Conservation (phyloP, 1,140 invertebrate species). For the Tetragonula clypearis region DNA sequence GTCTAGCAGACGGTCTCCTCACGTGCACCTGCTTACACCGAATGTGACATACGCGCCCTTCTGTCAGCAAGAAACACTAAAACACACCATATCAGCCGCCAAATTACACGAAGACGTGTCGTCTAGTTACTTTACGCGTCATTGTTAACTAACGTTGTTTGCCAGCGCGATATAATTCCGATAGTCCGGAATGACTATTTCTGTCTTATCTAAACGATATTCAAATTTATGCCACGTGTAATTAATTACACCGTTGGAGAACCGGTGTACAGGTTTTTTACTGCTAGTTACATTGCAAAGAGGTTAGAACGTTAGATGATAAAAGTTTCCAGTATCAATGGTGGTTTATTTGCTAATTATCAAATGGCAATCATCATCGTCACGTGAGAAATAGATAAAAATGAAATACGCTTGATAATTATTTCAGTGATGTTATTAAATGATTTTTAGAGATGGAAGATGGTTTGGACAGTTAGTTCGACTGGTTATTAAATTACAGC, state of each 20-base stretch:
- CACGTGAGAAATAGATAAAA: neutral
- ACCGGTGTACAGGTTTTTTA: neutral
- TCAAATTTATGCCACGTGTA: neutral
- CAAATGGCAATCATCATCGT: neutral
- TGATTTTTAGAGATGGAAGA: neutral
- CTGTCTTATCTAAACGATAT: neutral
- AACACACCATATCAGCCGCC: neutral
- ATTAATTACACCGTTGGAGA: neutral
- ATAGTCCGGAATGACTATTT: neutral
- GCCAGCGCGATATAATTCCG: neutral
- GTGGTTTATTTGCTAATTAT: neutral
- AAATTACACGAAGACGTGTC: neutral
- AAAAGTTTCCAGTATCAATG: neutral
- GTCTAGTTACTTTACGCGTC: neutral
- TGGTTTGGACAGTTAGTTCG: neutral
- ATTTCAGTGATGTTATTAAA: neutral
- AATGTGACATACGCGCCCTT: conserved; percentile 25
- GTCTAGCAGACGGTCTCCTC: conserved; percentile 40
- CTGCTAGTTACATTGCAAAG: neutral
- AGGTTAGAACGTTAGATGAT: neutral
- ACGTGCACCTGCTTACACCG: conserved; percentile 26
- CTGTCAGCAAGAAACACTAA: conserved; percentile 1
- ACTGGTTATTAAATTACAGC: neutral
- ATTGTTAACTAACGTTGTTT: neutral
- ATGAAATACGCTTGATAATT: neutral